Evolutionary conservation across 1,140 invertebrate genomes (phyloP), one percentile per base, ranked within the genome.

Genomic region (Antheraea mylitta): DNA sequence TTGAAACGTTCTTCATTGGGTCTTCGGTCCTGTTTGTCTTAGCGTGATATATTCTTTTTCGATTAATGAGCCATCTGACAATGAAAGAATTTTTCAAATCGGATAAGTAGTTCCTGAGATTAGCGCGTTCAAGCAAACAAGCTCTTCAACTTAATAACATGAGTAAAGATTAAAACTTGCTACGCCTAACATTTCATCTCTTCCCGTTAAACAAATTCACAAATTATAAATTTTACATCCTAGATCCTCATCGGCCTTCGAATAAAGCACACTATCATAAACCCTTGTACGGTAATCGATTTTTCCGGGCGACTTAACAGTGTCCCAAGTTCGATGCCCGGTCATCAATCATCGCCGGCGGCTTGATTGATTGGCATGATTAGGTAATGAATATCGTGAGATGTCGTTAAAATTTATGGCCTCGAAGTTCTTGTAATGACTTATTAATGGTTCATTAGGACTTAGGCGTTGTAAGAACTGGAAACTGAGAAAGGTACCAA

Each of bases 331-430:
- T 65, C 38, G 36, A 38, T 37, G 30, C 18, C 38, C 63, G 37
- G 30, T 66, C 72, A 70, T 74, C 69, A 71, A 74, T 74, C 72
- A 74, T 66, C 64, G 58, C 67, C 64, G 19, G 11, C 64, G n/a
- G 4, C 38, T 19, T 42, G 64, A 65, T 65, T 65, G 64, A 65
- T 70, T 66, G 64, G 45, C 64, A 66, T 66, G 72, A 71, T 74
- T 74, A 70, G 58, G 58, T 71, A 74, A 74, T 74, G 72, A 71
- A 74, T 68, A 73, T 61, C 72, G 60, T 10, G 60, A n/a, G 60
- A 53, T 53, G 45, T 53, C 69, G 72, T 69, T 69, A 64, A 64
- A 69, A 69, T 69, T 63, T 69, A 63, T 63, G 13, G 61, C 11
- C 11, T n/a, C 45, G 16, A 13, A 8, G 61, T 37, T 37, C 61